Evolutionary conservation across 1,140 invertebrate species (phyloP), one percentile per base, ranked within the genome.

Genomic region (Leptestheria dahalacensis): DNA sequence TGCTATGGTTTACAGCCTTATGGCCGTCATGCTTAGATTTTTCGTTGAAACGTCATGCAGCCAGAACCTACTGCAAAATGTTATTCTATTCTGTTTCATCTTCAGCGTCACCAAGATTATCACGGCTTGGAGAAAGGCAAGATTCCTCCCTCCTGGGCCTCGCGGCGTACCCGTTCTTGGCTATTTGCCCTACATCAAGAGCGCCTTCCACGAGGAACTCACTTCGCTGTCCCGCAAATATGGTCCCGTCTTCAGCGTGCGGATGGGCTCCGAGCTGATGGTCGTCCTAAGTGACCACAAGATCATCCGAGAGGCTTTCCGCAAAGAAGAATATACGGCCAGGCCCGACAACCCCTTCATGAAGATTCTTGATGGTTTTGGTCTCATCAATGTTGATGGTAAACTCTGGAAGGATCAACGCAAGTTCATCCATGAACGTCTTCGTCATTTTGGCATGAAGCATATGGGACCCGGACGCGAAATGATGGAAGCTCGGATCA

Each of bases 351-450:
- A 82, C 12, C 84, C 86, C 48, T 82, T 92, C 65, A 88, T 82
- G 74, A 80, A 83, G 64, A 85, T 91, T n/a, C 75, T 93, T 25
- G 86, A 84, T 66, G 88, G 88, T 66, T 89, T 88, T 60, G 90
- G 89, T 92, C 83, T 95, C 61, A 82, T 95, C 64, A 93, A 93
- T 70, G 85, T 86, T 59, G 86, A 89, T 62, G n/a, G n/a, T n/a
- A n/a, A n/a, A n/a, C n/a, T n/a, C n/a, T n/a, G n/a, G n/a, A n/a
- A n/a, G n/a, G n/a, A n/a, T n/a, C n/a, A n/a, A n/a, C n/a, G n/a
- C n/a, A n/a, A n/a, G n/a, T n/a, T n/a, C n/a, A n/a, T n/a, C n/a
- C n/a, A n/a, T n/a, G n/a, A n/a, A n/a, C n/a, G n/a, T n/a, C n/a
- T n/a, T n/a, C n/a, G n/a, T n/a, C n/a, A n/a, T n/a, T n/a, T n/a